Base-by-base conservation (phyloP, 2,888 invertebrate genomes). In the Catocala fraxini region DNA sequence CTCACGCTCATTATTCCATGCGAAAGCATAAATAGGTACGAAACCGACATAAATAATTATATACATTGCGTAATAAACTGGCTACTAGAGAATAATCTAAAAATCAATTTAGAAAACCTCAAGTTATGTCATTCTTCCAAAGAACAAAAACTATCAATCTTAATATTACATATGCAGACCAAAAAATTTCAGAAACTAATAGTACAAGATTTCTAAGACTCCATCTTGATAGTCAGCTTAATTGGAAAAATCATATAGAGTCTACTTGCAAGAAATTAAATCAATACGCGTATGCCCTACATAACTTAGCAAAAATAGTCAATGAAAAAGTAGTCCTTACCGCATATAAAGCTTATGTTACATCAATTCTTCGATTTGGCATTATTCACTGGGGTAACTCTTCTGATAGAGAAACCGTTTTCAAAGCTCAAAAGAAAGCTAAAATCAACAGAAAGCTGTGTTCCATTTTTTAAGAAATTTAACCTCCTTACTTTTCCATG, bases 261-360 rank as follows among this genome's bases (percentile, higher is more conserved):
- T 6, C 45, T 12, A n/a, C 11, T 12, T 45, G 6, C 6, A 45
- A 45, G 11, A 45, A 45, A 45, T n/a, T 45, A 45, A 45, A 45
- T 12, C n/a, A 45, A 12, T 45, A 45, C 12, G n/a, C 45, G 11
- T 45, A 45, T 45, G 45, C 45, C 11, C 45, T 45, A 11, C 11
- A 45, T n/a, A 45, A 45, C 11, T 45, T 45, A 45, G 12, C n/a
- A n/a, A 45, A 45, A 12, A 45, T 12, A 45, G 45, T 45, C 6
- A 45, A n/a, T 45, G 12, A 6, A 11, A 12, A 9, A 11, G 45
- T 45, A 12, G 45, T 45, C 12, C 45, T 45, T 11, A 45, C 45
- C 11, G 45, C 45, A 12, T 45, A 45, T n/a, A 45, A 45, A 45
- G 45, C 45, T 6, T 45, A n/a, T 45, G 45, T 45, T 45, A n/a